Conservation (phyloP, 2,888 invertebrate genomes). For the Laothoe populi region DNA sequence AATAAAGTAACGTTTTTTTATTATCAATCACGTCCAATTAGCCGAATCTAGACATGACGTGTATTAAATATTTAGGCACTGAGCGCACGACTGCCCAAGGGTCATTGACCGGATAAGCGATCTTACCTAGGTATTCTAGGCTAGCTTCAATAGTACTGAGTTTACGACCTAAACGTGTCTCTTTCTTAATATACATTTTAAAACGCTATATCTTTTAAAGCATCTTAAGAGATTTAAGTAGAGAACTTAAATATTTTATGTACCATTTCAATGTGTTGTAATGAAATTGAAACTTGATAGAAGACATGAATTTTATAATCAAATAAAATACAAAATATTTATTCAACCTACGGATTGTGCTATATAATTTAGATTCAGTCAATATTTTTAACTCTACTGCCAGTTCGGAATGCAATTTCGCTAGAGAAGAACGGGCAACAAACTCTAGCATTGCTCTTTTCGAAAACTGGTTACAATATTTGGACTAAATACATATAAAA, state of each 20-base stretch:
- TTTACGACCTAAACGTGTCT: slow-evolving; percentile 9
- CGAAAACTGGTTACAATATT: no score
- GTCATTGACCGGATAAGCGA: slow-evolving; percentile 35
- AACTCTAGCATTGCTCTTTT: no score
- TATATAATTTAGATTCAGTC: no score
- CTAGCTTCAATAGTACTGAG: background rate
- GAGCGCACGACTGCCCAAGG: slow-evolving; percentile 25
- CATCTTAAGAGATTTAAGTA: background rate
- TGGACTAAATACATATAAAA: no score
- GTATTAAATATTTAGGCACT: slow-evolving; percentile 11
- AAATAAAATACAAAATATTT: no score
- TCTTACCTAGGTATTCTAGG: slow-evolving; percentile 36
- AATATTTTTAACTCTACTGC: no score
- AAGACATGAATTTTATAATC: no score
- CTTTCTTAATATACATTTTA: background rate
- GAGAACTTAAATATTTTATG: background rate
- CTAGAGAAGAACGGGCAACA: no score
- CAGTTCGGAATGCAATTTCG: no score
- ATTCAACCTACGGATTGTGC: no score
- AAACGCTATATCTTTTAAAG: background rate
- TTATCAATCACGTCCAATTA: slow-evolving; percentile 11
- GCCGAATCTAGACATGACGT: slow-evolving; percentile 4
- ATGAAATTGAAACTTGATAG: no score
- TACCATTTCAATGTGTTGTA: no score
- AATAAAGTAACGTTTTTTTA: slow-evolving; percentile 2